Percentiles rank a stretch among this genome's conserved stretches.
phyloP scores from a whole-genome alignment of 2,113 vertebrate genomes.

The Bos taurus region ARS-UCD2.0 NC_037352.1:7102001-7102500 shows the following conservation, averaged over 20 bases:
- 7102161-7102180: neutral
- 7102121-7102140: neutral
- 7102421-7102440: neutral
- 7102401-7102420: neutral
- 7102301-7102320: neutral
- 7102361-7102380: neutral
- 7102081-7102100: neutral
- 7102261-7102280: neutral
- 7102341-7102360: neutral
- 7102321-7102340: neutral
- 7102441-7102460: neutral
- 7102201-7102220: neutral
- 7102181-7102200: fast-evolving
- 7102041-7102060: neutral
- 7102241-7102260: neutral
- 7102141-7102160: neutral
- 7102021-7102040: neutral
- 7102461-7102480: neutral
- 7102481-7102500: neutral
- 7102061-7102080: neutral
- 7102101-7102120: too few species aligned
- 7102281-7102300: too few species aligned
- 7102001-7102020: neutral
- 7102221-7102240: neutral
- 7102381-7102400: neutral